Conservation (phyloP, 2,113 vertebrate genomes). For the Galemys pyrenaicus region DNA sequence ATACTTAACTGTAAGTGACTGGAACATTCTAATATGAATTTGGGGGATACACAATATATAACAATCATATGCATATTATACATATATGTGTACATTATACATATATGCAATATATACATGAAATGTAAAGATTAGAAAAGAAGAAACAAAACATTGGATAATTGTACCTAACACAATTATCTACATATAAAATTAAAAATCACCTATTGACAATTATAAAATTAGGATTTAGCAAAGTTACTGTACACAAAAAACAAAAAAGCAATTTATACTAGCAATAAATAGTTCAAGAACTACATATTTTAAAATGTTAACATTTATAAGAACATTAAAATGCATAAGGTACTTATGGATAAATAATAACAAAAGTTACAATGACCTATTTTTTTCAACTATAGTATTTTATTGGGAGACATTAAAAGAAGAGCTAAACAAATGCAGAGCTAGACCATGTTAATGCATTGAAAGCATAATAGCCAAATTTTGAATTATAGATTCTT, state of each 20-base stretch:
- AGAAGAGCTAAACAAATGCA: background rate
- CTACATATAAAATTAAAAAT: background rate
- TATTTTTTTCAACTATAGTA: background rate
- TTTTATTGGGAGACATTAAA: background rate
- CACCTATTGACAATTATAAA: background rate
- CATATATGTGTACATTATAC: too few relatives aligned
- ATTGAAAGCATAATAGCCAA: background rate
- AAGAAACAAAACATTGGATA: background rate
- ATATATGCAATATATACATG: too few relatives aligned
- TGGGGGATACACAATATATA: too few relatives aligned
- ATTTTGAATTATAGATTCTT: background rate
- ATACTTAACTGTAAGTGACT: background rate
- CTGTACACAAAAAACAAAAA: background rate
- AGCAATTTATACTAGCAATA: background rate
- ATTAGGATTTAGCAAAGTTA: background rate
- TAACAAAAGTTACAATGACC: background rate
- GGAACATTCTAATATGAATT: background rate
- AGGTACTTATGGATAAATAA: background rate
- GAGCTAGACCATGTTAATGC: background rate
- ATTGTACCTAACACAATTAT: background rate
- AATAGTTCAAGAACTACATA: background rate
- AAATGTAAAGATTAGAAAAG: background rate
- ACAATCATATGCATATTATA: too few relatives aligned
- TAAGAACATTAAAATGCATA: background rate
- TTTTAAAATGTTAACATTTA: background rate